These are phyloP conservation scores for Meloidogyne floridensis DNA, from an alignment of 1,140 invertebrate genomes.

Conservation along the genomic window DNA sequence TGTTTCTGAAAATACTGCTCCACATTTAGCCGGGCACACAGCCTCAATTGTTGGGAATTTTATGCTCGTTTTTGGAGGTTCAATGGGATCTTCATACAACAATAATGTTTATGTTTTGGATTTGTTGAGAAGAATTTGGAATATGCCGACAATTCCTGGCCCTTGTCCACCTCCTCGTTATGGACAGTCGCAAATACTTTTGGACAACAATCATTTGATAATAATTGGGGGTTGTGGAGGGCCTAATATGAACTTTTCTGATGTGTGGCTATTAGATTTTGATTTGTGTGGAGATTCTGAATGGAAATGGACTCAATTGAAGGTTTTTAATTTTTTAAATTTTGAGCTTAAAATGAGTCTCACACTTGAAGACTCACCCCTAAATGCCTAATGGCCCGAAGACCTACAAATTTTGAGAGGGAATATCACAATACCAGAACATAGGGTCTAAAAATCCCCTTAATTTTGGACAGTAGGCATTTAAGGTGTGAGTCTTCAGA, in stretches of 20 bases:
- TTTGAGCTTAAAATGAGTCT: too few species aligned
- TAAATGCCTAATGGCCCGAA: too few species aligned
- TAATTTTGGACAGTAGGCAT: too few species aligned
- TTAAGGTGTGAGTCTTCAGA: too few species aligned
- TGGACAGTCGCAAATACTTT: constrained; percentile 50
- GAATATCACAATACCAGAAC: too few species aligned
- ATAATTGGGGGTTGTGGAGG: constrained; percentile 74
- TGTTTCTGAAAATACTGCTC: constrained; percentile 62
- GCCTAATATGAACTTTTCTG: constrained; percentile 75
- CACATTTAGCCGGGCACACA: constrained; percentile 85
- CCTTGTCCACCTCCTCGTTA: constrained; percentile 54
- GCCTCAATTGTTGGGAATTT: constrained; percentile 80
- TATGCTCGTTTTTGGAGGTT: constrained; percentile 56
- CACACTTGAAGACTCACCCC: too few species aligned
- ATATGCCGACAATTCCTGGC: constrained; percentile 46
- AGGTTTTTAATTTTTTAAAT: constrained; percentile 27
- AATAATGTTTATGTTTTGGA: constrained; percentile 55
- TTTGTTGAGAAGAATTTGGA: constrained; percentile 44
- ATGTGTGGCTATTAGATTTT: constrained; percentile 75
- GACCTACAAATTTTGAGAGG: too few species aligned
- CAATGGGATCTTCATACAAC: constrained; percentile 52
- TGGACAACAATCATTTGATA: constrained; percentile 68
- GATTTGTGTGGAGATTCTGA: constrained; percentile 64
- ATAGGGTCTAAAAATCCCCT: too few species aligned
- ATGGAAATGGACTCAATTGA: constrained; percentile 50